Percentiles rank a stretch among this genome's conserved stretches.
These are phyloP conservation scores for Brachyptera putata DNA, from an alignment of 2,888 invertebrate species.

Conservation along the genomic window DNA sequence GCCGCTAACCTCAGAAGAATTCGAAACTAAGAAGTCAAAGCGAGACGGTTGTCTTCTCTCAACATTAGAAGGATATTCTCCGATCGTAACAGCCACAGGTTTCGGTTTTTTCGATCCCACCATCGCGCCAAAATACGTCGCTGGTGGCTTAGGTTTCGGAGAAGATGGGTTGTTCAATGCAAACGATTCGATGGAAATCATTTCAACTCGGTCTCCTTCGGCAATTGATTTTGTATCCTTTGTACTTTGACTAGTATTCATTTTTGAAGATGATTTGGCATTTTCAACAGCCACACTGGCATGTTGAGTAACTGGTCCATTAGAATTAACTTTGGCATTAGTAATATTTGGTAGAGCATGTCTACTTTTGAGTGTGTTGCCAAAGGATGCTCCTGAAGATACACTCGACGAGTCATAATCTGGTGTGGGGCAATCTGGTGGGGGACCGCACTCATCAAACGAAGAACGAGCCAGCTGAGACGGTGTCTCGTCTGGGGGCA, in stretches of 20 bases:
- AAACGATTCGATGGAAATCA: constrained; percentile 72
- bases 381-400: constrained; percentile 35
- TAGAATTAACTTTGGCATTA: not conserved
- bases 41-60: constrained; percentile 24
- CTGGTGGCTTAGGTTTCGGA: constrained; percentile 61
- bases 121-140: constrained; percentile 54
- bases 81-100: constrained; percentile 39
- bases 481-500: constrained; percentile 20
- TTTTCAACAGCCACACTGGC: not conserved
- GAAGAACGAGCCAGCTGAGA: not conserved
- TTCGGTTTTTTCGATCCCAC: constrained; percentile 18
- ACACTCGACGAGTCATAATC: constrained; percentile 51
- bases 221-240: constrained; percentile 25
- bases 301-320: not conserved
- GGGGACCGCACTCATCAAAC: constrained; percentile 30
- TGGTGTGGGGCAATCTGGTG: constrained; percentile 52
- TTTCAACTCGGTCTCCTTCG: constrained; percentile 59
- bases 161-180: constrained; percentile 61
- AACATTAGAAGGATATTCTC: constrained; percentile 36
- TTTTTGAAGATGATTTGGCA: not conserved
- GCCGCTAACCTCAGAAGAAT: constrained; percentile 2
- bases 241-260: not conserved
- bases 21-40: constrained; percentile 26
- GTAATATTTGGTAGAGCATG: not conserved
- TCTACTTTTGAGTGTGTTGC: not conserved